A percentile compares a stretch with the other conserved stretches of the same genome.
phyloP scores from a whole-genome alignment of 2,113 vertebrate species.

The Sapayoa aenigma region DNA sequence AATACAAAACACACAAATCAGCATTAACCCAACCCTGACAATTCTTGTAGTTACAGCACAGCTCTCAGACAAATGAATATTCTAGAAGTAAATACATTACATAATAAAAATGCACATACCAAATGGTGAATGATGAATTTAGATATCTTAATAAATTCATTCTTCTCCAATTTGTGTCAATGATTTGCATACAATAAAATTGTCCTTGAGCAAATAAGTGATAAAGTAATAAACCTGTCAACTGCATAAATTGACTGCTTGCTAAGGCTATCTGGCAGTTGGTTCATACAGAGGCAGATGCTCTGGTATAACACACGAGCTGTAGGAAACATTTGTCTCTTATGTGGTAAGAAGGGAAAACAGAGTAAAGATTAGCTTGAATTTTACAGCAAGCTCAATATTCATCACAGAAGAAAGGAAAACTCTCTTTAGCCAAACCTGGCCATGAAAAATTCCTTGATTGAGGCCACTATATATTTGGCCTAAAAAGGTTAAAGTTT shows the following conservation, averaged over 20 bases:
- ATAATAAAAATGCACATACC: constrained; percentile 63
- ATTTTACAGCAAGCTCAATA: constrained; percentile 58
- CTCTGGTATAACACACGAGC: constrained; percentile 65
- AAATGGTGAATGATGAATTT: constrained; percentile 51
- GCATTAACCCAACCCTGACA: background rate
- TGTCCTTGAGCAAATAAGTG: constrained; percentile 70
- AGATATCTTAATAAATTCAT: constrained; percentile 50
- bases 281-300: constrained; percentile 65
- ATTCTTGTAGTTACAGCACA: background rate
- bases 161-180: constrained; percentile 64
- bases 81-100: constrained; percentile 12
- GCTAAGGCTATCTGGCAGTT: constrained; percentile 62
- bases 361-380: constrained; percentile 50
- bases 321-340: constrained; percentile 70
- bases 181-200: constrained; percentile 78
- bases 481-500: background rate
- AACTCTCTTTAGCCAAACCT: background rate
- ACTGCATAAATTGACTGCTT: constrained; percentile 50
- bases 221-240: constrained; percentile 77
- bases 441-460: background rate
- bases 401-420: background rate
- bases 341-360: constrained; percentile 55
- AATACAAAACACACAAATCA: background rate
- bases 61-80: constrained; percentile 37
- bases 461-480: background rate